Evolutionary conservation across 2,888 invertebrate genomes (phyloP).

Genomic region (Hartigia nigra): DNA sequence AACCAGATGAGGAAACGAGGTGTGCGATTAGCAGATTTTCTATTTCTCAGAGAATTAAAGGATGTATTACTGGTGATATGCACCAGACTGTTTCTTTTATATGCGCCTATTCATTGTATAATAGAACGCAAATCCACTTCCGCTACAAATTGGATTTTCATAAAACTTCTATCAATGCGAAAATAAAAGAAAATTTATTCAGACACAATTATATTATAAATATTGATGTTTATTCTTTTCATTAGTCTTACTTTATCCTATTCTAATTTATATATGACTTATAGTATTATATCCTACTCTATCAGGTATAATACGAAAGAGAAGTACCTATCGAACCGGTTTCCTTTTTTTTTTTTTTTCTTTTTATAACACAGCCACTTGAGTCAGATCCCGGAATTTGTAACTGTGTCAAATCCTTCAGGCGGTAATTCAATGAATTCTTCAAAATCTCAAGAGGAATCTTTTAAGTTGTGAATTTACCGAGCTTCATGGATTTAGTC

Average conservation of each 20-base stretch:
- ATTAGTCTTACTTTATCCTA: background rate
- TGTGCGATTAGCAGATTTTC: background rate
- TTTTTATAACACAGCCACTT: background rate
- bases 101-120: background rate
- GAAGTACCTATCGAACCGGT: background rate
- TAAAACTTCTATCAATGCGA: background rate
- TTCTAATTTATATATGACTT: background rate
- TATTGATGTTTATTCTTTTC: background rate
- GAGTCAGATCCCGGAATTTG: background rate
- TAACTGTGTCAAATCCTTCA: background rate
- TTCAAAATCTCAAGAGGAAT: background rate
- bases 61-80: background rate
- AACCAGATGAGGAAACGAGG: background rate
- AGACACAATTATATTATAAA: background rate
- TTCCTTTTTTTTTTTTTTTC: background rate
- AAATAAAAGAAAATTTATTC: background rate
- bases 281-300: background rate
- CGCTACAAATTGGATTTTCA: background rate
- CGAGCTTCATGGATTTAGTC: background rate
- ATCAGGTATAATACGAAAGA: background rate
- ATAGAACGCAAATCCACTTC: background rate
- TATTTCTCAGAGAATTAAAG: background rate
- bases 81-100: background rate
- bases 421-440: background rate
- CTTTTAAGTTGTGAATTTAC: background rate